phyloP scores from a whole-genome alignment of 2,113 vertebrate genomes.

The Grammomys dolichurus region DNA sequence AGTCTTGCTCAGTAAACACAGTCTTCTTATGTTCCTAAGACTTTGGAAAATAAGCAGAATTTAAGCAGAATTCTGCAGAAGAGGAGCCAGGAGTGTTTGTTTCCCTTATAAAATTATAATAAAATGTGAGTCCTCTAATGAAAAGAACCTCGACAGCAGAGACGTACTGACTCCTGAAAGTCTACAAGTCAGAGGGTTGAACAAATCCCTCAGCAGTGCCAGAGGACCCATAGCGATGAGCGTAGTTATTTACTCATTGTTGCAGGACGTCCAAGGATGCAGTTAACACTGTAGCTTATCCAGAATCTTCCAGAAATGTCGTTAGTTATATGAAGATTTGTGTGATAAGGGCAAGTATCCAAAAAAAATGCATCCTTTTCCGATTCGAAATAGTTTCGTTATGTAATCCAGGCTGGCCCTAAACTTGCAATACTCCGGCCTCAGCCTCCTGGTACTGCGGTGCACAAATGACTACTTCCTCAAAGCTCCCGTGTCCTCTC shows the following conservation, averaged over 20 bases:
- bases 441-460: background rate
- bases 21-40: background rate
- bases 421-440: background rate
- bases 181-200: background rate
- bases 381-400: background rate
- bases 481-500: background rate
- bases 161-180: background rate
- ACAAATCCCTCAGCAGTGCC: background rate
- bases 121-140: background rate
- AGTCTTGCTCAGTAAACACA: background rate
- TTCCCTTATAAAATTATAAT: constrained; percentile 43
- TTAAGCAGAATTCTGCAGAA: constrained; percentile 10
- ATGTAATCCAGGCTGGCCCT: background rate
- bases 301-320: background rate
- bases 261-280: background rate
- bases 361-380: background rate
- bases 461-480: background rate
- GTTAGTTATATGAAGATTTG: background rate
- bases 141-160: background rate
- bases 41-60: constrained; percentile 35
- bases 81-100: background rate
- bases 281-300: background rate
- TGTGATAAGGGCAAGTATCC: constrained; percentile 28
- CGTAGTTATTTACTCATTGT: background rate
- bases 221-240: background rate